Evolutionary conservation across 2,113 vertebrate species (phyloP), one percentile per base, ranked within the genome.

Genomic region (Thinocorus orbignyianus): DNA sequence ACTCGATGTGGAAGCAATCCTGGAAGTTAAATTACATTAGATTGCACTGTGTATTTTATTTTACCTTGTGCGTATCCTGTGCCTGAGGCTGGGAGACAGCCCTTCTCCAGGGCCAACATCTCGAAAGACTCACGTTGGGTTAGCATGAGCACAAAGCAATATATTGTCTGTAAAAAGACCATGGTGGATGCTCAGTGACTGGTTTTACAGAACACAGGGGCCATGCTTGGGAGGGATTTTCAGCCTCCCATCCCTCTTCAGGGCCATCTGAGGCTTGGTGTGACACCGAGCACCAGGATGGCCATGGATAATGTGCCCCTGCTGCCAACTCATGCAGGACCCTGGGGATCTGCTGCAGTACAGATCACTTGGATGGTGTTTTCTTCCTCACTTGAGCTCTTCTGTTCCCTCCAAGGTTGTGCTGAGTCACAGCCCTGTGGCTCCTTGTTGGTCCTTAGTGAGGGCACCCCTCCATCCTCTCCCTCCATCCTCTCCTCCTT

Each of bases 371-470:
- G 82, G n/a, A 19, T 64, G 79, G 10, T 20, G 73, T 19, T 74
- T 91, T 64, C 35, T 79, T 71, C 9, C 73, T 66, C 5, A 0
- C 7, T 49, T 6, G 37, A 60, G 8, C 35, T 55, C 33, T 77
- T 14, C 25, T 44, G 1, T 71, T 35, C 62, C 49, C 71, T 28
- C 8, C 1, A 6, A n/a, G 46, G 3, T 33, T 4, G 1, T 1
- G 62, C 55, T 79, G 62, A 86, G 5, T 64, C 77, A 81, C 77
- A 84, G 60, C 30, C 30, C 58, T 72, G 64, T 0, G 0, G 46
- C 81, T 77, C 30, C 0, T 0, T 24, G 55, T 30, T 54, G 58
- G 48, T 42, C 31, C 48, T 46, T 0, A 1, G n/a, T 0, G 2
- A 68, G 41, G 52, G 13, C 0, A 24, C 76, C 76, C 72, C 69